These are phyloP conservation scores for Nebria ingens DNA, from an alignment of 1,140 invertebrate genomes.

Conservation along the genomic window DNA sequence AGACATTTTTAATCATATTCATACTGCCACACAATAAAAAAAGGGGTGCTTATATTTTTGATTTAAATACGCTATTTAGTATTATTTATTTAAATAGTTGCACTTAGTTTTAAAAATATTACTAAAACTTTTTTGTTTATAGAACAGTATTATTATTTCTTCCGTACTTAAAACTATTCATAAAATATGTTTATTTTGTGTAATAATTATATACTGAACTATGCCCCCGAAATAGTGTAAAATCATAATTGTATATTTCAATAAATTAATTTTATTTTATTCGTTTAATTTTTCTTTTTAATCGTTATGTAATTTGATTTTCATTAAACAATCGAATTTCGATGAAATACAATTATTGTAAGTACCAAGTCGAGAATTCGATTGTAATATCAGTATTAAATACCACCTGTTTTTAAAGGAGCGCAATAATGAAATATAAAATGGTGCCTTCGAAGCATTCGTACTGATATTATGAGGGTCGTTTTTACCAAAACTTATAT, in stretches of 20 bases:
- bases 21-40: background rate
- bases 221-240: background rate
- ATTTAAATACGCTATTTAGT: too few relatives aligned
- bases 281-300: background rate
- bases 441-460: conserved; percentile 4
- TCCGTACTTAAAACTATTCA: background rate
- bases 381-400: background rate
- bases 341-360: too few relatives aligned
- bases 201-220: background rate
- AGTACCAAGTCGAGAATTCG: too few relatives aligned
- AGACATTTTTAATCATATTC: background rate
- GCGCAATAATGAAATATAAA: conserved; percentile 5
- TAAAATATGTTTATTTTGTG: background rate
- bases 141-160: too few relatives aligned
- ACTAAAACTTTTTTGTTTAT: too few relatives aligned
- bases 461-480: background rate
- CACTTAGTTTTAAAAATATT: too few relatives aligned
- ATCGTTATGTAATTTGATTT: too few relatives aligned
- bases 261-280: conserved; percentile 4
- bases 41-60: background rate
- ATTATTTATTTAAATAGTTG: too few relatives aligned
- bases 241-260: background rate
- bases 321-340: too few relatives aligned
- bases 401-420: background rate
- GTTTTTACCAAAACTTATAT: background rate